Evolutionary conservation across 64 coral and sea anemone genomes (phyloP).

Genomic region (Actinia equina): DNA sequence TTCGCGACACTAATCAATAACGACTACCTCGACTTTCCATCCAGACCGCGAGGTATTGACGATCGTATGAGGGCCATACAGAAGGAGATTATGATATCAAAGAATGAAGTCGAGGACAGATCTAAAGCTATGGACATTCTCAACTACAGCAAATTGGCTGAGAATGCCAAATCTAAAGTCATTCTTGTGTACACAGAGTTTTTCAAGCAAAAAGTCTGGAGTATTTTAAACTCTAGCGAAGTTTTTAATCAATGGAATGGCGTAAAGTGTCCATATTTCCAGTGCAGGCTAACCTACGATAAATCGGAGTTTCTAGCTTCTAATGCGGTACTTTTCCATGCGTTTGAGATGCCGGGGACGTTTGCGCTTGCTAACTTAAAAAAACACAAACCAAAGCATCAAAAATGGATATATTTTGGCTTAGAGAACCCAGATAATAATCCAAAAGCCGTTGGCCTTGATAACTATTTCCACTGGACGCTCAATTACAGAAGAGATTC

Average conservation of each 20-base stretch:
- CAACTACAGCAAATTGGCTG: not conserved
- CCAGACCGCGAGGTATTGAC: not conserved
- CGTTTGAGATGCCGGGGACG: conserved; percentile 17
- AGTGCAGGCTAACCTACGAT: conserved; percentile 23
- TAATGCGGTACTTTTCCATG: conserved; percentile 35
- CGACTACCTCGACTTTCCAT: not conserved
- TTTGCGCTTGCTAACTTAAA: conserved; percentile 6
- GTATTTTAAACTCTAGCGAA: not conserved
- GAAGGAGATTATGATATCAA: not conserved
- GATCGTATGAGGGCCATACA: not conserved
- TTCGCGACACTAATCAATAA: not conserved
- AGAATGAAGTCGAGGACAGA: not conserved
- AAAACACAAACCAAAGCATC: conserved; percentile 4
- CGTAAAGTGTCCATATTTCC: not conserved
- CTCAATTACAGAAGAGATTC: conserved; percentile 49
- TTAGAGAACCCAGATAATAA: conserved; percentile 27
- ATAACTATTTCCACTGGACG: conserved; percentile 64
- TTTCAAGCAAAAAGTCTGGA: conserved; percentile 16
- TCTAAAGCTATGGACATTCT: not conserved
- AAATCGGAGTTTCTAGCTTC: not conserved
- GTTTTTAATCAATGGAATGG: conserved; percentile 28
- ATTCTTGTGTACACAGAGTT: conserved; percentile 28
- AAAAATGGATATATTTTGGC: conserved; percentile 42
- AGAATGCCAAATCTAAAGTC: not conserved
- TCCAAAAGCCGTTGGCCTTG: not conserved